phyloP scores from a whole-genome alignment of 2,113 vertebrate genomes.

The Sciurus niger region DNA sequence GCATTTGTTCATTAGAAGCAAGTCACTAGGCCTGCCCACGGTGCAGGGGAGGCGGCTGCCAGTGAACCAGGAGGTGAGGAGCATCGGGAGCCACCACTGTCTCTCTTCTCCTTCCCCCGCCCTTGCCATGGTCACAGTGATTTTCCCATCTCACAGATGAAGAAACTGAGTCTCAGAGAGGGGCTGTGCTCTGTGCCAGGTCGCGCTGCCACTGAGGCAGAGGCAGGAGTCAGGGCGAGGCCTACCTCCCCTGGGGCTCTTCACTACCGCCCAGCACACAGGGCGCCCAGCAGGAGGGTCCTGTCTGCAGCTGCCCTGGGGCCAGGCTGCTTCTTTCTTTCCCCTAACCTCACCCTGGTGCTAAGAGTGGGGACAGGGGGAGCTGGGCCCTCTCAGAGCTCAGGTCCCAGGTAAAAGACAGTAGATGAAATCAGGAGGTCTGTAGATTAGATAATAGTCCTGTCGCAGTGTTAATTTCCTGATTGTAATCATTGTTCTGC shows the following conservation, averaged over 20 bases:
- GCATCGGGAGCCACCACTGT: neutral
- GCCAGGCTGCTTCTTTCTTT: neutral
- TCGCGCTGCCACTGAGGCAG: neutral
- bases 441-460: neutral
- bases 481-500: neutral
- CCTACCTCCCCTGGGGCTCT: neutral
- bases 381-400: neutral
- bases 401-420: neutral
- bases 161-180: neutral
- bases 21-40: neutral
- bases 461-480: neutral
- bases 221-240: neutral
- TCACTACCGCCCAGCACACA: neutral
- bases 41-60: neutral
- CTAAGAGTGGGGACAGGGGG: neutral
- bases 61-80: neutral
- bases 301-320: neutral
- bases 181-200: neutral
- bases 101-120: no score
- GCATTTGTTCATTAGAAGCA: neutral
- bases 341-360: neutral
- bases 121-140: neutral
- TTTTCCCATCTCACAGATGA: neutral
- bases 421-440: neutral
- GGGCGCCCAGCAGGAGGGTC: neutral